phyloP scores from a whole-genome alignment of 1,140 invertebrate species.

The Mizuhopecten yessoensis region DNA sequence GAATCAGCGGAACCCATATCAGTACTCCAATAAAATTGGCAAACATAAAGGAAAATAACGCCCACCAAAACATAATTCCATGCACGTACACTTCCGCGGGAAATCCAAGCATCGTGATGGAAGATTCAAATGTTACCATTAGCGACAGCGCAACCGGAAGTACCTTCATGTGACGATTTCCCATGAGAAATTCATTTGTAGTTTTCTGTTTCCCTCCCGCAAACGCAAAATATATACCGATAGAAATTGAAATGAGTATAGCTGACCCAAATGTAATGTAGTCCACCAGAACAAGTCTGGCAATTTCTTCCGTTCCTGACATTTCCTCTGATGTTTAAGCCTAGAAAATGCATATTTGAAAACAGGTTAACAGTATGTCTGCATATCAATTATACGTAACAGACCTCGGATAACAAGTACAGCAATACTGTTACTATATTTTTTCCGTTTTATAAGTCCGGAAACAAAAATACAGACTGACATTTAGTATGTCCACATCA shows the following conservation, averaged over 20 bases:
- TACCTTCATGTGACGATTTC: constrained; percentile 84
- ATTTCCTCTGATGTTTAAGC: background rate
- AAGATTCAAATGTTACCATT: constrained; percentile 77
- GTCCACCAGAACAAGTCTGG: constrained; percentile 65
- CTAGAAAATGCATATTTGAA: too few species aligned
- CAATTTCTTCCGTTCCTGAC: background rate
- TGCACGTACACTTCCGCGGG: constrained; percentile 73
- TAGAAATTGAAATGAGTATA: constrained; percentile 85
- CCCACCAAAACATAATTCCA: constrained; percentile 64
- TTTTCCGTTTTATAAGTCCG: too few species aligned
- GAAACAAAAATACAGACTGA: too few species aligned
- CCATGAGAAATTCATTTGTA: constrained; percentile 90
- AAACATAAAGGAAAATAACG: constrained; percentile 49
- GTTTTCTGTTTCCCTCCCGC: constrained; percentile 94
- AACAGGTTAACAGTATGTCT: too few species aligned
- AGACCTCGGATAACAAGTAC: too few species aligned
- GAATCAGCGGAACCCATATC: constrained; percentile 67
- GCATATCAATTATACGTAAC: too few species aligned
- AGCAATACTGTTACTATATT: too few species aligned
- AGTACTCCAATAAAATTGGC: constrained; percentile 45
- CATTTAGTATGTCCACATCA: too few species aligned
- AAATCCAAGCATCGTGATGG: constrained; percentile 84
- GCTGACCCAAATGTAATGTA: constrained; percentile 73
- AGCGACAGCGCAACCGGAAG: constrained; percentile 77
- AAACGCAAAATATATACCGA: constrained; percentile 92